phyloP scores from a whole-genome alignment of 2,113 vertebrate species.

The Turdus rufiventris region DNA sequence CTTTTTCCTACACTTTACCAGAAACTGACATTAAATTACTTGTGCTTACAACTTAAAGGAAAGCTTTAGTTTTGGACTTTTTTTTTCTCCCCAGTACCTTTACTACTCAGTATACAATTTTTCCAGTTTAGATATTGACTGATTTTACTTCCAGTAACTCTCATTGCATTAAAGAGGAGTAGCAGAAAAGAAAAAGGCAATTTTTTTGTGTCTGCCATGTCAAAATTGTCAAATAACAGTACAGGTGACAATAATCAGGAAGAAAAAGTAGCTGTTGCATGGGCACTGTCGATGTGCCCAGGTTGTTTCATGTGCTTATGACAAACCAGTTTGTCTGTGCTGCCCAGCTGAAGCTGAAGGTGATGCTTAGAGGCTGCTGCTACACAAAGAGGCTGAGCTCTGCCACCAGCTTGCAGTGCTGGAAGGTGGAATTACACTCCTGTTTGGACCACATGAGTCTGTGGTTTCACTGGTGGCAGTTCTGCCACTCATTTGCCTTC shows the following conservation, averaged over 20 bases:
- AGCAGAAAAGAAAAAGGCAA: not conserved
- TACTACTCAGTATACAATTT: not conserved
- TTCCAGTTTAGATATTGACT: not conserved
- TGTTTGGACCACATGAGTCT: not conserved
- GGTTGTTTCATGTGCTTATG: not conserved
- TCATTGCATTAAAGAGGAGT: not conserved
- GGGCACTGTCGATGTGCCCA: not conserved
- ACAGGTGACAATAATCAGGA: not conserved
- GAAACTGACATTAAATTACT: not conserved
- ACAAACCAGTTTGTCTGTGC: not conserved
- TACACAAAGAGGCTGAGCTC: not conserved
- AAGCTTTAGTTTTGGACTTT: not conserved
- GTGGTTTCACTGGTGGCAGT: not conserved
- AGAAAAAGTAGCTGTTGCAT: not conserved
- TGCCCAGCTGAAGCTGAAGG: not conserved
- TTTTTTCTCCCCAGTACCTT: not conserved
- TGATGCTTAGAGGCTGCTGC: not conserved
- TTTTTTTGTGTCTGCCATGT: not conserved
- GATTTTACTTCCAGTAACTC: not conserved
- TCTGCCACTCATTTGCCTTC: not conserved
- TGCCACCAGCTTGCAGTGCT: not conserved
- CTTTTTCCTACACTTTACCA: not conserved
- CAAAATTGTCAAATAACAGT: not conserved
- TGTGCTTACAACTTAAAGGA: not conserved
- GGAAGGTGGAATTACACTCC: not conserved